Base-by-base conservation (phyloP, 2,797 vertebrate species). In the Garrulus glandarius region DNA sequence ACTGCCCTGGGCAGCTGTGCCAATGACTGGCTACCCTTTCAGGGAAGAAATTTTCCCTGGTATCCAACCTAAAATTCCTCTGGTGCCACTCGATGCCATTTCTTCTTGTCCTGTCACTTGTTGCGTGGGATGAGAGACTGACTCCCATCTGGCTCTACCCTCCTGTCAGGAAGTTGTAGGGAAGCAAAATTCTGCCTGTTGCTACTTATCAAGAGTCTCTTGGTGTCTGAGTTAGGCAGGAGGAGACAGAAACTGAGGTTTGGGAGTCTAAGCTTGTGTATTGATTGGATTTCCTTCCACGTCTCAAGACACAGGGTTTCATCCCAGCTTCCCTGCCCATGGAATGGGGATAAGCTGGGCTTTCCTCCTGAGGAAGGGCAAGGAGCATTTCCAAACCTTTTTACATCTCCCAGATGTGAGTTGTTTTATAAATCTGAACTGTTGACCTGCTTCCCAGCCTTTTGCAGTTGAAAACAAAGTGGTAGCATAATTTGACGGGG, bases 71-170 rank as follows among this genome's bases (percentile, higher is more conserved):
- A 6, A 63, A 19, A 43, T 49, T 63, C 41, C 32, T 5, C 34
- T 55, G 47, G 39, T 24, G 13, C 46, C 13, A 17, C 23, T 6
- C n/a, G 29, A 24, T 3, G 2, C 34, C 0, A 0, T 77, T 78
- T 19, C 13, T 47, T 32, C 57, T 57, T 55, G 27, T 49, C 15
- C 22, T n/a, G 32, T 32, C 47, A 2, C 41, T 55, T 68, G 9
- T 37, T 75, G 27, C 41, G 15, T 89, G 55, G 61, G 26, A 20
- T 32, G 32, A 36, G 30, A 47, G 63, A 17, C 34, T 53, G 41
- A 6, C 46, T 39, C 24, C 53, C 55, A 6, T 10, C 23, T 37
- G 74, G 36, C 60, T 47, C 23, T n/a, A 1, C 21, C 15, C 43
- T 64, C 50, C 37, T 39, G 37, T 11, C 26, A 36, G 60, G 34